These are phyloP conservation scores for Diglossa brunneiventris DNA, from an alignment of 2,113 vertebrate species.

Conservation along the genomic window DNA sequence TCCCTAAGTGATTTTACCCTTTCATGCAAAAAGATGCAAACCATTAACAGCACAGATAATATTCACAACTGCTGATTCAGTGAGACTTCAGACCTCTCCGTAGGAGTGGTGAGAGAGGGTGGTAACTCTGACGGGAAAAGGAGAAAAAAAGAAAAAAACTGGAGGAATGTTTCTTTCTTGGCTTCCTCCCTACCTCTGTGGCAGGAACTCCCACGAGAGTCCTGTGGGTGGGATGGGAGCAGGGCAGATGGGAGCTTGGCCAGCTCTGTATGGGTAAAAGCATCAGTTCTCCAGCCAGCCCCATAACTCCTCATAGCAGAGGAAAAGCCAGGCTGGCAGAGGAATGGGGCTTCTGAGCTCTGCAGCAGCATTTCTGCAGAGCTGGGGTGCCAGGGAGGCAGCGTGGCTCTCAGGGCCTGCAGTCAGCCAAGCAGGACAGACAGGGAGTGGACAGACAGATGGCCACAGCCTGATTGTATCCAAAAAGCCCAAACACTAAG, in stretches of 20 bases:
- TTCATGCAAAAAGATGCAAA: constrained; percentile 52
- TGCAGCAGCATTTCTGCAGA: not conserved
- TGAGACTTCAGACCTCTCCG: not conserved
- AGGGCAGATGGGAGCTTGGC: not conserved
- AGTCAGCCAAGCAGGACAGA: not conserved
- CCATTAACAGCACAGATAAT: constrained; percentile 39
- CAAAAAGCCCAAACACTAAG: not conserved
- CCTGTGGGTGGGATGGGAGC: not conserved
- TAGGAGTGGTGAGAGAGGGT: not conserved
- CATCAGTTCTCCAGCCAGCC: not conserved
- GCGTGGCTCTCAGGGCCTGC: not conserved
- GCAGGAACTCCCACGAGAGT: not conserved
- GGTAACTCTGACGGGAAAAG: constrained; percentile 2
- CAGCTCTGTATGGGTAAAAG: not conserved
- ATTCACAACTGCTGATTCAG: constrained; percentile 35
- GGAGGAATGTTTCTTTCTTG: constrained; percentile 1
- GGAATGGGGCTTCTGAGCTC: not conserved
- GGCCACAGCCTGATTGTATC: not conserved
- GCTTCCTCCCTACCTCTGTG: not conserved
- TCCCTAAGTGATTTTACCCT: constrained; percentile 55
- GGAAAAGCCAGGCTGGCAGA: not conserved
- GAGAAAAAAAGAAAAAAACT: not conserved
- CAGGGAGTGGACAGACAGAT: too few relatives aligned
- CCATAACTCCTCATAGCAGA: not conserved
- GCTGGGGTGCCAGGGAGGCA: not conserved